Base-by-base conservation (phyloP, 2,888 invertebrate species). In the Hyposoter dolosus region DNA sequence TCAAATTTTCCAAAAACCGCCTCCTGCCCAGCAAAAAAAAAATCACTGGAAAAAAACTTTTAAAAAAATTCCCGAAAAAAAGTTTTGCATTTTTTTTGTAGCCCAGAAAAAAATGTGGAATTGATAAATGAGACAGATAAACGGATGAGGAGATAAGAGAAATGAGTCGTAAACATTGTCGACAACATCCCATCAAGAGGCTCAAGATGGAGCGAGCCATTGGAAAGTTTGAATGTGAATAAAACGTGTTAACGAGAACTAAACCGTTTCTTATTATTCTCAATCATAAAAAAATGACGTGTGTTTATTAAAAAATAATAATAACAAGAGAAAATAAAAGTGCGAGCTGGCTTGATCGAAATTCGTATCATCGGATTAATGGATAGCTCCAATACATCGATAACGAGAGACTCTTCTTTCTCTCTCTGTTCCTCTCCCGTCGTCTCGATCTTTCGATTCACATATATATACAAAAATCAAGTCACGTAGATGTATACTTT, bases 401-500 rank as follows among this genome's bases (percentile, higher is more conserved):
- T 85, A 85, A 83, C 82, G 82, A 85, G 82, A 85, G 85, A 76
- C 69, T 50, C 7, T 71, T 23, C 6, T 81, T 19, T 53, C 43
- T 66, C 43, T 47, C 45, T 35, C 43, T 50, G n/a, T 68, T 56
- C 53, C 71, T 65, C 76, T 43, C 53, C 68, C 28, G 32, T 63
- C 10, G 32, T 88, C 87, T 86, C 89, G 84, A 77, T 80, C 69
- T 83, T 88, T 79, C 85, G 65, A 84, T 84, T 79, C 15, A 50
- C 66, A 63, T 68, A 60, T 68, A 60, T 68, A 60, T 45, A 69
- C 15, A 60, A 79, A 77, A 79, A 82, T 79, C 85, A 69, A 85
- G 78, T 85, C 82, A 82, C 85, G 74, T 78, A 74, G 28, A 79
- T 60, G 60, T 47, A 71, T n/a, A 7, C 53, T 74, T 45, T 17